Conservation (phyloP, 2,113 vertebrate genomes). For the Lophius piscatorius region DNA sequence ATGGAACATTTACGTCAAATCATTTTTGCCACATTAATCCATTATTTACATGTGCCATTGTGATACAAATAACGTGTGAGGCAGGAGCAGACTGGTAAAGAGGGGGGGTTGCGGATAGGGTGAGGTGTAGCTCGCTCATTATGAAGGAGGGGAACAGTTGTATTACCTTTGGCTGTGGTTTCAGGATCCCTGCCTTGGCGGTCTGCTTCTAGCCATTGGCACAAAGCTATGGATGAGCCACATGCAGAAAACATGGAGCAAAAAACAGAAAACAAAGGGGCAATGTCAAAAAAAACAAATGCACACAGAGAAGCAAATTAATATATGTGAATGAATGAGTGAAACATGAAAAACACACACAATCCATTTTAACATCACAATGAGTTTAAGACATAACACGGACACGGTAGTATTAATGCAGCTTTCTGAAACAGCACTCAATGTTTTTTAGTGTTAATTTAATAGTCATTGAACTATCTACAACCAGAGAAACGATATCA, state of each 20-base stretch:
- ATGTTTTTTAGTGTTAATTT: not conserved
- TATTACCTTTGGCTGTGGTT: constrained; percentile 87
- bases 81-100: no score
- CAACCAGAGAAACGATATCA: not conserved
- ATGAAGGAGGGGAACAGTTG: not conserved
- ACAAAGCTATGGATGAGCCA: constrained; percentile 88
- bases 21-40: no score
- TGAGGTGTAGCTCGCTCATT: not conserved
- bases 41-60: no score
- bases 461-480: not conserved
- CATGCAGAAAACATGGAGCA: constrained; percentile 80
- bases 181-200: constrained; percentile 89
- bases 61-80: no score
- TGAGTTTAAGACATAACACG: constrained; percentile 21
- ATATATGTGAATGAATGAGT: constrained; percentile 45
- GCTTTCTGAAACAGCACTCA: constrained; percentile 21
- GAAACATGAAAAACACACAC: constrained; percentile 26
- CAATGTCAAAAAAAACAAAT: constrained; percentile 56
- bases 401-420: not conserved
- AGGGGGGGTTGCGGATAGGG: not conserved
- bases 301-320: constrained; percentile 54
- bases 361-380: constrained; percentile 18
- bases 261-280: constrained; percentile 53
- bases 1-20: no score
- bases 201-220: constrained; percentile 94